Percentiles rank a stretch among this genome's conserved stretches.
These are phyloP conservation scores for Sphinx pinastri DNA, from an alignment of 2,888 invertebrate species.

Conservation along the genomic window DNA sequence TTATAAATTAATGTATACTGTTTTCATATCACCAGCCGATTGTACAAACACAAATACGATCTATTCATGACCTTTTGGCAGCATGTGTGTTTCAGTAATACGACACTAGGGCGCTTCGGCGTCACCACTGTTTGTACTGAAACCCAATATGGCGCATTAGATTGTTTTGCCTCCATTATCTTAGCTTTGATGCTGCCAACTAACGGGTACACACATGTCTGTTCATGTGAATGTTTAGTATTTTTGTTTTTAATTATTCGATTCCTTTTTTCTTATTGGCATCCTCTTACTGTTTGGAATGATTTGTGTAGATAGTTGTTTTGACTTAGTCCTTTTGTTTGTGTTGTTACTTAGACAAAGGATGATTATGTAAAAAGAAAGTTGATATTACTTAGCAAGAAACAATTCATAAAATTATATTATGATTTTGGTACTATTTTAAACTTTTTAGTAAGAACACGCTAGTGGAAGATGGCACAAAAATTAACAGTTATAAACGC, in stretches of 20 bases:
- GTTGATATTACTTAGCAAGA: too few species aligned
- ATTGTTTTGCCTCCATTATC: conserved; percentile 82
- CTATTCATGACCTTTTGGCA: conserved; percentile 75
- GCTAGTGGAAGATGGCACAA: too few species aligned
- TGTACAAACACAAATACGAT: conserved; percentile 67
- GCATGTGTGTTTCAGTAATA: conserved; percentile 70
- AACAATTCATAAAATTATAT: too few species aligned
- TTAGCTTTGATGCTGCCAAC: conserved; percentile 77
- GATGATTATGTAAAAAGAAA: too few species aligned
- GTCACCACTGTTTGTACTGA: conserved; percentile 69
- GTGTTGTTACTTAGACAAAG: too few species aligned
- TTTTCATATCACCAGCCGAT: conserved; percentile 51
- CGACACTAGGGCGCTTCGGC: conserved; percentile 64
- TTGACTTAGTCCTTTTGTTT: background rate
- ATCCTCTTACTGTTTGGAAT: background rate
- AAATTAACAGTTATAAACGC: too few species aligned
- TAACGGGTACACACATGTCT: conserved; percentile 59
- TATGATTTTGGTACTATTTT: too few species aligned
- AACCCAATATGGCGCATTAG: conserved; percentile 79
- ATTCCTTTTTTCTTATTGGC: conserved; percentile 20
- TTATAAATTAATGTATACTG: conserved; percentile 33
- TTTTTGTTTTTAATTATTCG: conserved; percentile 28
- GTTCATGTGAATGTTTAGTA: conserved; percentile 18
- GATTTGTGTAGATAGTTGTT: background rate
- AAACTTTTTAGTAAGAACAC: too few species aligned